phyloP scores from a whole-genome alignment of 2,797 vertebrate species.

The Nannoperca australis region DNA sequence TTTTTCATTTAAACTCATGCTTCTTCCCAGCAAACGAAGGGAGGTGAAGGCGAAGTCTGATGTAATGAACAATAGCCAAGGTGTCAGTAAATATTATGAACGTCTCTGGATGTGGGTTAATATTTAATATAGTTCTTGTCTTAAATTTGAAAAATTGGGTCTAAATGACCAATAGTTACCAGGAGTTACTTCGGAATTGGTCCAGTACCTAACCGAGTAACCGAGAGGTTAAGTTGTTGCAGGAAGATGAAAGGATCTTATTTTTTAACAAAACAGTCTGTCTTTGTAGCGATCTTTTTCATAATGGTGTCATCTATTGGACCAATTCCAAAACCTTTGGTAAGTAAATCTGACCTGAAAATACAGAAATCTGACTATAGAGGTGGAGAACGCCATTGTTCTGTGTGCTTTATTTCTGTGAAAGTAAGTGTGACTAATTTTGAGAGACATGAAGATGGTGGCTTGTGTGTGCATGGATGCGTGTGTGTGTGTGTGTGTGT shows the following conservation, averaged over 20 bases:
- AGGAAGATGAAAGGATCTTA: no score
- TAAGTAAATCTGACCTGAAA: constrained; percentile 43
- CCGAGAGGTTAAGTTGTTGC: no score
- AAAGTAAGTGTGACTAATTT: constrained; percentile 78
- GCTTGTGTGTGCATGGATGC: constrained; percentile 16
- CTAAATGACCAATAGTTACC: no score
- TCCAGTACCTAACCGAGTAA: no score
- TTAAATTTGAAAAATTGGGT: constrained; percentile 17
- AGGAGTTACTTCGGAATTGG: no score
- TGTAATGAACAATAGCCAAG: constrained; percentile 11
- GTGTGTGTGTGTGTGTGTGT: constrained; percentile 10
- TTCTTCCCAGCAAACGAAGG: constrained; percentile 45
- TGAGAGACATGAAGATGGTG: constrained; percentile 53
- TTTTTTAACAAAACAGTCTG: no score
- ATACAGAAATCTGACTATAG: constrained; percentile 50
- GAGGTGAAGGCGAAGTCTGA: constrained; percentile 3
- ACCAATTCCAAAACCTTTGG: no score
- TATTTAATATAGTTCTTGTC: constrained; percentile 35
- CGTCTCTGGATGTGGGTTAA: constrained; percentile 20
- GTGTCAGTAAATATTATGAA: constrained; percentile 39
- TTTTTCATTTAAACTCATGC: constrained; percentile 32
- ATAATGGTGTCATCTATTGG: no score
- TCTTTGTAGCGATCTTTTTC: no score
- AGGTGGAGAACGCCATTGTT: constrained; percentile 52
- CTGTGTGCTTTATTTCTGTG: constrained; percentile 62